These are phyloP conservation scores for Amyelois transitella DNA, from an alignment of 1,140 invertebrate genomes.

Conservation along the genomic window DNA sequence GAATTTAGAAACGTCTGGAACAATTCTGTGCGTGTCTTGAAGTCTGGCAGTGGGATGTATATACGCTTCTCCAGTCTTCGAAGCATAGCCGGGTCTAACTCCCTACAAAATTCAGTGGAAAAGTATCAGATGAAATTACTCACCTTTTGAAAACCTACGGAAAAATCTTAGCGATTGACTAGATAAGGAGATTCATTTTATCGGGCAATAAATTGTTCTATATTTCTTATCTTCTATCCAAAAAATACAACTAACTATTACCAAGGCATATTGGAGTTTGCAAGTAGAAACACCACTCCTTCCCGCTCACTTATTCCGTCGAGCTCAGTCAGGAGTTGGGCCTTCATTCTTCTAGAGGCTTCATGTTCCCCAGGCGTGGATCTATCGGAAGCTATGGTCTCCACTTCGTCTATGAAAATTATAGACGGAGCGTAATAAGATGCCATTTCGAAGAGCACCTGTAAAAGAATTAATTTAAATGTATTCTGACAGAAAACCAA, in stretches of 20 bases:
- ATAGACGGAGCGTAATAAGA: conserved; percentile 93
- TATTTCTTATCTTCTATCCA: not conserved
- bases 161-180: too few relatives aligned
- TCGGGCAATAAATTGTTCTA: too few relatives aligned
- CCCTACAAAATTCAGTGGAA: conserved; percentile 74
- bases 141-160: not conserved
- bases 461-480: too few relatives aligned
- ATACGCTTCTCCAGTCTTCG: conserved; percentile 92
- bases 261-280: conserved; percentile 95
- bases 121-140: not conserved
- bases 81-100: conserved; percentile 91
- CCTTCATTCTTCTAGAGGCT: conserved; percentile 92
- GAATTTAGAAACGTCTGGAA: conserved; percentile 77
- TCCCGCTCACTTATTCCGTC: conserved; percentile 83
- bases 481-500: too few relatives aligned
- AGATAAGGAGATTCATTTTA: too few relatives aligned
- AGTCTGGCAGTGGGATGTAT: conserved; percentile 84
- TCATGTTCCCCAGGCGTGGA: conserved; percentile 88
- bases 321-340: conserved; percentile 93
- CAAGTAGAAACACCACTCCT: conserved; percentile 86
- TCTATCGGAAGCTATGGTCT: conserved; percentile 86
- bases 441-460: conserved; percentile 92
- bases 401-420: conserved; percentile 98
- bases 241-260: conserved; percentile 32
- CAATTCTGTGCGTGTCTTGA: conserved; percentile 78